Base-by-base conservation (phyloP, 2,888 invertebrate genomes). In the Drosophila multiciliata region DNA sequence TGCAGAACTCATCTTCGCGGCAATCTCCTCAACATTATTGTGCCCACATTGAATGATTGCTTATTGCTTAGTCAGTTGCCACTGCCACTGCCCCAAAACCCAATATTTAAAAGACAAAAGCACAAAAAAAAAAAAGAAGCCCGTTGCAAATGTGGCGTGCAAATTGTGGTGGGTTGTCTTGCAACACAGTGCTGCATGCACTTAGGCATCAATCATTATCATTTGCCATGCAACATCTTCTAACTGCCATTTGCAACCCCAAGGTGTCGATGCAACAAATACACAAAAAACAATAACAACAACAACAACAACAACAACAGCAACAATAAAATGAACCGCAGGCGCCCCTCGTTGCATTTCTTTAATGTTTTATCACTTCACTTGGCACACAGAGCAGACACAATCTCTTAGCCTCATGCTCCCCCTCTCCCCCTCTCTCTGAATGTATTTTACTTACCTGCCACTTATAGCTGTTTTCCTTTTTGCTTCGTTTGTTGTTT, bases 281-380 rank as follows among this genome's bases (percentile, higher is more conserved):
- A 26, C 17, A 8, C 49, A 54, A 38, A 20, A 32, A 26, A 17
- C n/a, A 11, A 32, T 15, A 1, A 23, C 23, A 57, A 26, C 52
- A 32, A 60, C 36, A 12, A 57, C 23, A 45, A 45, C 20, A 23
- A 32, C 12, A 59, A 23, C 49, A 35, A 58, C 35, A 17, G 29
- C 32, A n/a, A 62, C 11, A 45, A 45, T 35, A 40, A 66, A 49
- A 57, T 23, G 20, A 73, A 60, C 42, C 59, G 29, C 49, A 53
- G 42, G 42, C 65, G 68, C 68, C 59, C 59, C 58, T 50, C 35
- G 53, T 60, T 80, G 83, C 71, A 72, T 69, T 75, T 75, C 73
- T 72, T 89, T 89, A 87, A 87, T 89, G 85, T 89, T 82, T 79
- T 87, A 87, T 89, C 89, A 86, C 89, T 85, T 85, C 79, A 86